Base-by-base conservation (phyloP, 2,113 vertebrate genomes). In the Chaenocephalus aceratus region DNA sequence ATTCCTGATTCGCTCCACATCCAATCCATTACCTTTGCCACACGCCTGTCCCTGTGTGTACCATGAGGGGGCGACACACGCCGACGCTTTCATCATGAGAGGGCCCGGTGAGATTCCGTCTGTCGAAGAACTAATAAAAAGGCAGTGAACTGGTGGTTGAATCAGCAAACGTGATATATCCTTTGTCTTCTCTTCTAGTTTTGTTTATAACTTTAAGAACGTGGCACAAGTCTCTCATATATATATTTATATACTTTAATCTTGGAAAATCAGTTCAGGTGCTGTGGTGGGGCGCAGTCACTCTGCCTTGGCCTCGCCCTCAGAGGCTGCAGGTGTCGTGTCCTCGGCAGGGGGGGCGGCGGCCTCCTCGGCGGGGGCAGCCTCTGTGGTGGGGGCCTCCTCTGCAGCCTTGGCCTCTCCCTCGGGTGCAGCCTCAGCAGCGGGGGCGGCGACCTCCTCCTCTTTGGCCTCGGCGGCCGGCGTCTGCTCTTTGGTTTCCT, bases 201-300 rank as follows among this genome's bases (percentile, higher is more conserved):
- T 92, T 91, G 87, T 92, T 93, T 93, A 91, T 82, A 93, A 94
- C 92, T 93, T 94, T 87, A 93, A 88, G 89, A 93, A 92, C 74
- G 93, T 95, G 95, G 95, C 93, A 94, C 91, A 59, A 93, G 95
- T 95, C 94, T 94, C 92, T 93, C 92, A 94, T 95, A 95, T 96
- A 92, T 93, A 94, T 91, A 94, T 94, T 94, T 93, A 95, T 95
- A 95, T 95, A 95, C 83, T 95, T 95, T 94, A 93, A 94, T 95
- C 90, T 95, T 93, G 92, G 88, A 95, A 93, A 93, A 93, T 94
- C 91, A 96, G 95, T 96, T 91, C 91, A 71, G 91, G 93, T 82
- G 91, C 75, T 51, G 65, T 64, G 70, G 68, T 70, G 88, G 69
- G 64, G 13, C 26, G 86, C 85, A 41, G 88, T 94, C 96, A 97